Evolutionary conservation across 2,113 vertebrate genomes (phyloP), one percentile per base, ranked within the genome.

Genomic region (Loxodonta africana): DNA sequence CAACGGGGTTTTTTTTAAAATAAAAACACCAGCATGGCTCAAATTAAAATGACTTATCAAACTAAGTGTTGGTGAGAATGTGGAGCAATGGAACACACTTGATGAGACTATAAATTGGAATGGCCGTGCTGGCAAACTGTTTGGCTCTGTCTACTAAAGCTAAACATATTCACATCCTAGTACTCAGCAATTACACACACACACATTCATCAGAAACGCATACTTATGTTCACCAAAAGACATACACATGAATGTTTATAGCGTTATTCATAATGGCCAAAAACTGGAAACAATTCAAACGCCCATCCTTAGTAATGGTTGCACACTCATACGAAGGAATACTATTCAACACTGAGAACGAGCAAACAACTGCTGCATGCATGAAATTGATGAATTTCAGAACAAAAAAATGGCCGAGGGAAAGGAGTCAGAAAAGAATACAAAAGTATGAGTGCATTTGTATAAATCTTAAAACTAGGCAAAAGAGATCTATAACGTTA

Each of bases 41-140:
- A 73, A 90, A 94, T 77, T 14, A 63, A 97, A 81, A 91, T 83
- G 53, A 67, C 14, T 94, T 90, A 23, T n/a, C 65, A 88, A 26
- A 81, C 8, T 80, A 69, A 84, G 48, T 69, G 62, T 10, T 77
- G 63, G 63, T 37, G 53, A 53, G 8, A 71, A 62, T 2, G 1
- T 53, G 62, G 44, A 76, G 26, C 65, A 77, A 94, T 37, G 33
- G 23, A 78, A 60, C 17, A 62, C 51, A 91, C 15, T 53, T 62
- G 44, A 78, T 23, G 48, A 53, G 48, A 41, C 21, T 17, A 80
- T 62, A 92, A 92, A 23, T 25, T 41, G 57, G 46, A 92, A 85
- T 2, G 14, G 21, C 8, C 82, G 71, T 5, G 48, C 0, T 46
- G 77, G 93, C 94, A 91, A 93, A 46, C 10, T 33, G 7, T 57